Evolutionary conservation across 2,888 invertebrate species (phyloP).

Genomic region (Diploptera punctata): DNA sequence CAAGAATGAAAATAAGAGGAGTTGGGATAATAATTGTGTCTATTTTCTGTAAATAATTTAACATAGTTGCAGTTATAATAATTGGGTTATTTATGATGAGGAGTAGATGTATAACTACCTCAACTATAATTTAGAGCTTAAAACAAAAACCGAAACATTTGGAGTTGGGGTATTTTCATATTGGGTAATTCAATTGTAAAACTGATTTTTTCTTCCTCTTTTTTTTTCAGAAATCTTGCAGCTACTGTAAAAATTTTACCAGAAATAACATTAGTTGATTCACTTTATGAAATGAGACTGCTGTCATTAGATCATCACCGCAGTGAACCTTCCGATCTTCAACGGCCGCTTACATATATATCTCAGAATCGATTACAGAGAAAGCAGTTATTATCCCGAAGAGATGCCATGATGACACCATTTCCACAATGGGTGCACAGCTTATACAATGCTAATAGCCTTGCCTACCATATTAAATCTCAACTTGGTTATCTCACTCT

Average conservation of each 20-base stretch:
- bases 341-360: background rate
- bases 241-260: constrained; percentile 72
- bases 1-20: too few species aligned
- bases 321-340: constrained; percentile 18
- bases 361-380: background rate
- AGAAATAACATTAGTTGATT: constrained; percentile 67
- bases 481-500: constrained; percentile 47
- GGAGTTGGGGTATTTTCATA: too few species aligned
- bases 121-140: too few species aligned
- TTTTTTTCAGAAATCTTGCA: constrained; percentile 56
- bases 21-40: too few species aligned
- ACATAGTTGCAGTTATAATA: too few species aligned
- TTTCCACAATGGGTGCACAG: constrained; percentile 74
- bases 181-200: too few species aligned
- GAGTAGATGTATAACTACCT: too few species aligned
- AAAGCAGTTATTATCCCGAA: background rate
- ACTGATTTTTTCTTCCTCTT: background rate
- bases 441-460: constrained; percentile 63
- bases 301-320: constrained; percentile 51
- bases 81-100: too few species aligned
- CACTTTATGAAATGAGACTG: constrained; percentile 56
- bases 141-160: too few species aligned
- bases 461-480: constrained; percentile 54
- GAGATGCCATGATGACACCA: constrained; percentile 61
- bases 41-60: too few species aligned